These are phyloP conservation scores for Idaea dimidiata DNA, from an alignment of 2,888 invertebrate species.

Conservation along the genomic window DNA sequence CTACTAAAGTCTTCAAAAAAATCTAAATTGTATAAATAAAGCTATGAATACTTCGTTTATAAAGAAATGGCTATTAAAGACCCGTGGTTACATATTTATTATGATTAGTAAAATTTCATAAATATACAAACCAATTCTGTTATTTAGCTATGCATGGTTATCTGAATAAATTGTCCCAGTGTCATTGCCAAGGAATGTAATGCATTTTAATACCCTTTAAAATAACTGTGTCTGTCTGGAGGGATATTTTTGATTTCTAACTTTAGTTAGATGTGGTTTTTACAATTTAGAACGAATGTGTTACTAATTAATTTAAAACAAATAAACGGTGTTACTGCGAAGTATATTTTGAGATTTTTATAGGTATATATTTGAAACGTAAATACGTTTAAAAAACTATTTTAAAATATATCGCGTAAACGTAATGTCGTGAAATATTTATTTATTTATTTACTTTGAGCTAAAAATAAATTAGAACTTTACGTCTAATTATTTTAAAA, in stretches of 20 bases:
- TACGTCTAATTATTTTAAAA: no score
- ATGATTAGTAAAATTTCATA: neutral
- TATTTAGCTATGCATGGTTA: neutral
- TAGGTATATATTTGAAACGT: no score
- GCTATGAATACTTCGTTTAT: neutral
- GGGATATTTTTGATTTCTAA: neutral
- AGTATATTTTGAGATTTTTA: no score
- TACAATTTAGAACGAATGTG: no score
- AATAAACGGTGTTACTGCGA: no score
- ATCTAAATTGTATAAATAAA: neutral
- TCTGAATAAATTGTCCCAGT: neutral
- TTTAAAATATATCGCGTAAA: no score
- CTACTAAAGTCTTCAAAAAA: no score
- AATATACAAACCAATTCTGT: neutral
- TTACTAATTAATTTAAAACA: no score
- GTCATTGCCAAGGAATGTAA: constrained; percentile 1
- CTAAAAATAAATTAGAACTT: no score
- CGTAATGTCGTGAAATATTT: no score
- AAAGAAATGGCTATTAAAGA: neutral
- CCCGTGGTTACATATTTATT: neutral
- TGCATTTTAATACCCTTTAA: neutral
- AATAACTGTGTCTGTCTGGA: neutral
- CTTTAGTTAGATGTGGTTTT: neutral
- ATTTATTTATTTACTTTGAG: no score
- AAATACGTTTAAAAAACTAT: no score